phyloP scores from a whole-genome alignment of 2,888 invertebrate species.

The Cheilosia pagana region DNA sequence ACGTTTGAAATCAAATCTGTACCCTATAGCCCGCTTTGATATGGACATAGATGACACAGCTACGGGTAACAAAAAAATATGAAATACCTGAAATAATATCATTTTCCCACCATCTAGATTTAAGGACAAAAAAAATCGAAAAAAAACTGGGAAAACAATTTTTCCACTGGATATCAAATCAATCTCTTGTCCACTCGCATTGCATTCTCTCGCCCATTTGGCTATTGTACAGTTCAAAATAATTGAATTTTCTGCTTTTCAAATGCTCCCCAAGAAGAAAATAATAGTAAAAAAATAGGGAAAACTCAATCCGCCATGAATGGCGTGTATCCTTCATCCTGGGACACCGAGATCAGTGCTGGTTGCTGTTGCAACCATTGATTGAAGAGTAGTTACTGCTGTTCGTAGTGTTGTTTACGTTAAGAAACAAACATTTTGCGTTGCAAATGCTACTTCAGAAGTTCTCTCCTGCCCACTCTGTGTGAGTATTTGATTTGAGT shows the following conservation, averaged over 20 bases:
- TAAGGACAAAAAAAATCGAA: constrained; percentile 6
- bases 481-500: constrained; percentile 51
- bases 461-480: constrained; percentile 5
- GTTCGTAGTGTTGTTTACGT: constrained; percentile 40
- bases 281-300: background rate
- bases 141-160: background rate
- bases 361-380: constrained; percentile 31
- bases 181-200: constrained; percentile 52
- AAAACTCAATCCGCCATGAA: constrained; percentile 9
- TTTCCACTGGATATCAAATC: constrained; percentile 36
- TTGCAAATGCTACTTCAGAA: constrained; percentile 16
- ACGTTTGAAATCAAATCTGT: constrained; percentile 46
- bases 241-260: constrained; percentile 59
- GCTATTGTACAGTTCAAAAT: constrained; percentile 44
- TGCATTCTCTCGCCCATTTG: constrained; percentile 27
- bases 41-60: background rate
- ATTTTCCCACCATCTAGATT: constrained; percentile 37
- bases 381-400: constrained; percentile 3
- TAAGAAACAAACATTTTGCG: constrained; percentile 43
- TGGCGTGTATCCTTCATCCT: constrained; percentile 28
- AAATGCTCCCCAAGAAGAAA: constrained; percentile 28
- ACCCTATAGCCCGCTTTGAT: background rate
- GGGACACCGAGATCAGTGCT: constrained; percentile 1
- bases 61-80: constrained; percentile 32
- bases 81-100: constrained; percentile 56